phyloP scores from a whole-genome alignment of 2,113 vertebrate genomes.

The Festucalex cinctus region DNA sequence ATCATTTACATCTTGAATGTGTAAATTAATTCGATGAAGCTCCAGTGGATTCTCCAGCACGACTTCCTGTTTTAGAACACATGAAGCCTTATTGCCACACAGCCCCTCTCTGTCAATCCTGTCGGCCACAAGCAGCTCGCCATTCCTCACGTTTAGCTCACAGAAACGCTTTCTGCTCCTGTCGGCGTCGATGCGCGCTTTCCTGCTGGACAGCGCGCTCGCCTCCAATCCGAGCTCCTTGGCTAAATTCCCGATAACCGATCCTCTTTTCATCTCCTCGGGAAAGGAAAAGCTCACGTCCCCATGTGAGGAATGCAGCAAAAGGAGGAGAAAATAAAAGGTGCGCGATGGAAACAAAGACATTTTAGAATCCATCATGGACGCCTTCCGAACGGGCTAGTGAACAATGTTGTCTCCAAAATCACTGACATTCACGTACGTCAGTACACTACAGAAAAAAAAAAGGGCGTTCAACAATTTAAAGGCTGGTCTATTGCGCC shows the following conservation, averaged over 20 bases:
- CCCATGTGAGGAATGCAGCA: slow-evolving; percentile 22
- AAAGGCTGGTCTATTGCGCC: slow-evolving; percentile 39
- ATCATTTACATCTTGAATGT: slow-evolving; percentile 78
- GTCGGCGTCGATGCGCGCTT: slow-evolving; percentile 51
- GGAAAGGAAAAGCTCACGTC: slow-evolving; percentile 71
- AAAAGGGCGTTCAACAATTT: not conserved
- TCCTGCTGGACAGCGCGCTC: slow-evolving; percentile 41
- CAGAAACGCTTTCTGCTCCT: slow-evolving; percentile 58
- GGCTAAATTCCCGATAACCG: slow-evolving; percentile 70
- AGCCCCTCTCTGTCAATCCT: slow-evolving; percentile 75
- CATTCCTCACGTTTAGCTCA: slow-evolving; percentile 63
- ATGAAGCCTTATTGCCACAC: slow-evolving; percentile 60
- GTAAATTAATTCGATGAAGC: slow-evolving; percentile 57
- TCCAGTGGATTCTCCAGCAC: slow-evolving; percentile 62
- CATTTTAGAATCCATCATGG: not conserved
- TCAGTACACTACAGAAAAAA: not conserved
- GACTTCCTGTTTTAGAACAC: slow-evolving; percentile 69
- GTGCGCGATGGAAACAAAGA: not conserved
- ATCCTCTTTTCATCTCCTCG: slow-evolving; percentile 73
- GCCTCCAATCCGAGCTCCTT: slow-evolving; percentile 71
- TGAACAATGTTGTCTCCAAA: not conserved
- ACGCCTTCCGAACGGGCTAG: not conserved
- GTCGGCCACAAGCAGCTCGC: slow-evolving; percentile 64
- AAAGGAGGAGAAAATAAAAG: slow-evolving; percentile 6
- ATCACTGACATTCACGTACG: not conserved